Base-by-base conservation (phyloP, 2,888 invertebrate genomes). In the Halictus quadricinctus region DNA sequence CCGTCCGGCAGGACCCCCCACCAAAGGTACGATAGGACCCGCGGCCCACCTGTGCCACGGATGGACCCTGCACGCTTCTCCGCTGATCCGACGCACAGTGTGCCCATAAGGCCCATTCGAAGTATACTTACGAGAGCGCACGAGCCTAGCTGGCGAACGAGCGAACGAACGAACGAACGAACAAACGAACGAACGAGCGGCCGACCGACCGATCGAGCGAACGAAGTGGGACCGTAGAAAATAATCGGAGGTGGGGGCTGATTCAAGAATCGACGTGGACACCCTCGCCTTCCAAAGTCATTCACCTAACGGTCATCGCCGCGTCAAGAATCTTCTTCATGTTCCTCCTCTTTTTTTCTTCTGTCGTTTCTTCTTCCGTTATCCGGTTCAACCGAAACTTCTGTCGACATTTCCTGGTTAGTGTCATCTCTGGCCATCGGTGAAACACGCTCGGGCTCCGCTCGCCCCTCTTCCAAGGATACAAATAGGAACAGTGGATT, bases 251-350 rank as follows among this genome's bases (percentile, higher is more conserved):
- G 90, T 90, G 91, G 92, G 91, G 88, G 90, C 83, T 87, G 91
- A 92, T 92, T 91, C 88, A 90, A 92, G 90, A 93, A 92, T 92
- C 90, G 90, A 89, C 88, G 91, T 91, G 89, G 88, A 92, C 92
- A 92, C 92, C 92, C 91, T 93, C 92, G 89, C 90, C 89, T 87
- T 88, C 88, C 90, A 89, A 92, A 93, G 93, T 93, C 93, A 93
- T 93, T 93, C 93, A 93, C 93, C 93, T 92, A 92, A 92, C 93
- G 92, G 93, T 92, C 93, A 93, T 92, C 93, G 91, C 78, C 91
- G 92, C 90, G 91, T 91, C 91, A 91, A 91, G 91, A 90, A 88
- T 90, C 88, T 84, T 86, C 89, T 75, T 87, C 88, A 85, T 84
- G 81, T 88, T 85, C 80, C 79, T 79, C 85, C 72, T 81, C 81